Evolutionary conservation across 2,797 vertebrate genomes (phyloP).

Genomic region (Centropyge bicolor): DNA sequence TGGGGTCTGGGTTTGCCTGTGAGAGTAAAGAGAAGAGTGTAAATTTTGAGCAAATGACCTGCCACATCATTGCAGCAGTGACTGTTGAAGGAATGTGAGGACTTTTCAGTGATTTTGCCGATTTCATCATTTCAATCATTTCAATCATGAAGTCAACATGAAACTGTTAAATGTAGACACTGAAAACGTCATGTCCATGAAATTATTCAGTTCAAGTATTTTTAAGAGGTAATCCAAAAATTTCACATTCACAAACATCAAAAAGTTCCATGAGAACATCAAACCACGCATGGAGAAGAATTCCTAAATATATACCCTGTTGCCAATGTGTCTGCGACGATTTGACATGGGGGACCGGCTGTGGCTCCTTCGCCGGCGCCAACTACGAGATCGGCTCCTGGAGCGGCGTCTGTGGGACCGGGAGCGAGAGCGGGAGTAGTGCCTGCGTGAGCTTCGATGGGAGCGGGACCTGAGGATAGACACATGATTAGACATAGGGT

Average conservation of each 20-base stretch:
- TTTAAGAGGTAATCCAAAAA: background rate
- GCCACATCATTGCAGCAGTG: background rate
- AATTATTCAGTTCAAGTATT: background rate
- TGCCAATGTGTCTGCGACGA: constrained; percentile 94
- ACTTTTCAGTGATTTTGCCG: background rate
- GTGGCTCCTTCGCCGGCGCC: constrained; percentile 90
- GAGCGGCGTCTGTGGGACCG: constrained; percentile 92
- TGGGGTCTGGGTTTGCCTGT: constrained; percentile 96
- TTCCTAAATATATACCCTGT: constrained; percentile 86
- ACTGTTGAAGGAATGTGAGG: background rate
- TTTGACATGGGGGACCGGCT: constrained; percentile 98
- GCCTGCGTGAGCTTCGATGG: constrained; percentile 94
- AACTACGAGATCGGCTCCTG: constrained; percentile 93
- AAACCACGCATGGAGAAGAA: background rate
- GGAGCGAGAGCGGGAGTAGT: constrained; percentile 93
- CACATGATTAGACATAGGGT: no score
- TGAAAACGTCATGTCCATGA: no score
- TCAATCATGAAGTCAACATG: background rate
- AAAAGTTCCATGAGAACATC: background rate
- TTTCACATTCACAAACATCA: background rate
- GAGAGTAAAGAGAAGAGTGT: background rate
- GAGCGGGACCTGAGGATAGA: constrained; percentile 89
- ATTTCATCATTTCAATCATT: background rate
- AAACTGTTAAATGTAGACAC: background rate
- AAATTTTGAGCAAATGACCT: background rate